These are phyloP conservation scores for Noturus placidus DNA, from an alignment of 2,113 vertebrate species.

Conservation along the genomic window DNA sequence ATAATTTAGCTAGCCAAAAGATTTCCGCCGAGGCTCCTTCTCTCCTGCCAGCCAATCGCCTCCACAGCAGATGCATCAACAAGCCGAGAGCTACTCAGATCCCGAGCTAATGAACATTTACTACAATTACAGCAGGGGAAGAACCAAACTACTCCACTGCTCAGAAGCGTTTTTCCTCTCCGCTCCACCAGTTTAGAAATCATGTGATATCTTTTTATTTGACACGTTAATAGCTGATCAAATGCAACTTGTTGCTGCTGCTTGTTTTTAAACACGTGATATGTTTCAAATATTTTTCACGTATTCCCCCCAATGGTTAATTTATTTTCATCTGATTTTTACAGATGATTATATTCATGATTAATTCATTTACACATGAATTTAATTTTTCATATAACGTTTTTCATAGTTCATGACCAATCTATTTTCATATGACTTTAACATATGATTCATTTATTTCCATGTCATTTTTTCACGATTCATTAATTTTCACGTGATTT, in stretches of 20 bases:
- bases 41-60: not conserved
- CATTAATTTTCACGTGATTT: too few relatives aligned
- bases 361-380: not conserved
- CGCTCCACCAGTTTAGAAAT: not conserved
- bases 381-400: not conserved
- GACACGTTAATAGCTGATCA: not conserved
- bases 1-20: slow-evolving; percentile 9
- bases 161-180: not conserved
- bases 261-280: not conserved
- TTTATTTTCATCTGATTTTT: not conserved
- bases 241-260: not conserved
- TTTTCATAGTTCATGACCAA: not conserved
- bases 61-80: not conserved
- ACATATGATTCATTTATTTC: too few relatives aligned
- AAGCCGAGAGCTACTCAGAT: not conserved
- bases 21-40: not conserved
- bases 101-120: not conserved
- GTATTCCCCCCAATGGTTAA: not conserved
- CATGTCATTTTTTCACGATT: too few relatives aligned
- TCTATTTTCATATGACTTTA: too few relatives aligned
- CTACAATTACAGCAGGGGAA: not conserved
- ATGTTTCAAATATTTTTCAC: not conserved
- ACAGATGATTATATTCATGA: not conserved
- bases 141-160: not conserved
- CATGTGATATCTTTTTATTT: not conserved